Evolutionary conservation across 2,888 invertebrate genomes (phyloP).

Genomic region (Drosophila mimica): DNA sequence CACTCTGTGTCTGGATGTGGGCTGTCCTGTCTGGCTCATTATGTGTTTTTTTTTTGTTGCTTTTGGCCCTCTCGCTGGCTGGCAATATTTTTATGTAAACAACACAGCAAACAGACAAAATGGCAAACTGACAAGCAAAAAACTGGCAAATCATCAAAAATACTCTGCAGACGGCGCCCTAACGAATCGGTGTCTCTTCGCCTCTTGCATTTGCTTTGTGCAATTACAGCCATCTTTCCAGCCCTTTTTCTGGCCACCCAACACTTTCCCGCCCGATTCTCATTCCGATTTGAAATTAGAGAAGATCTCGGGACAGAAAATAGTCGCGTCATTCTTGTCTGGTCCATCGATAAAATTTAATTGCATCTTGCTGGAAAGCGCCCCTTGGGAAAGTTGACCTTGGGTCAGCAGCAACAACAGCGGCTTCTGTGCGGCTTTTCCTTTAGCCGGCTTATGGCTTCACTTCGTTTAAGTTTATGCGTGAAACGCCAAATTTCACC

Average conservation of each 20-base stretch:
- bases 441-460: slow-evolving; percentile 22
- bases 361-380: slow-evolving; percentile 35
- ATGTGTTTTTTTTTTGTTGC: slow-evolving; percentile 63
- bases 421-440: background rate
- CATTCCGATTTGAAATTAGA: slow-evolving; percentile 12
- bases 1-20: slow-evolving; percentile 44
- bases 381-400: slow-evolving; percentile 34
- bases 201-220: slow-evolving; percentile 65
- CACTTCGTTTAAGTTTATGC: slow-evolving; percentile 31
- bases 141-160: slow-evolving; percentile 65
- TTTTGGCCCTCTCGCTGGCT: slow-evolving; percentile 28
- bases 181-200: slow-evolving; percentile 59
- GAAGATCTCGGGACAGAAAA: slow-evolving; percentile 11
- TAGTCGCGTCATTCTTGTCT: slow-evolving; percentile 51
- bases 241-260: background rate
- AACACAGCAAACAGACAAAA: slow-evolving; percentile 49
- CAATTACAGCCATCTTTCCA: slow-evolving; percentile 56
- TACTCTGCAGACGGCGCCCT: slow-evolving; percentile 35
- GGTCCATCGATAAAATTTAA: slow-evolving; percentile 49
- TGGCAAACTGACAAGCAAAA: slow-evolving; percentile 37
- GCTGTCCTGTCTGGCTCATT: slow-evolving; percentile 66
- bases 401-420: slow-evolving; percentile 9
- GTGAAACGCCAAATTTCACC: slow-evolving; percentile 35
- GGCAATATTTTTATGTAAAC: slow-evolving; percentile 77
- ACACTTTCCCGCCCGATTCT: background rate